phyloP scores from a whole-genome alignment of 2,888 invertebrate species.

The Alsophila aescularia region DNA sequence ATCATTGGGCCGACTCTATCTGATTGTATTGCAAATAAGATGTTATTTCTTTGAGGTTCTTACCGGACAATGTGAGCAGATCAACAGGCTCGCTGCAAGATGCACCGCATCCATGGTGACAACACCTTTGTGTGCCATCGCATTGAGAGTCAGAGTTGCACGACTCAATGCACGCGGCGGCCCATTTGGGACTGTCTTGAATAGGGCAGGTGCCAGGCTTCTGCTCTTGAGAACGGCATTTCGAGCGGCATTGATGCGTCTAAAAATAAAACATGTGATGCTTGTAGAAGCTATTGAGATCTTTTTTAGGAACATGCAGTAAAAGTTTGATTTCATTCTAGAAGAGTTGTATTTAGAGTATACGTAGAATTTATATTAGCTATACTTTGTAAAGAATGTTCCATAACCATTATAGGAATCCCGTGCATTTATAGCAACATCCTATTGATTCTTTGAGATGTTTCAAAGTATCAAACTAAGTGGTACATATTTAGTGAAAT shows the following conservation, averaged over 20 bases:
- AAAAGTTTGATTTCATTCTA: too few species aligned
- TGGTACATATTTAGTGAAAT: too few species aligned
- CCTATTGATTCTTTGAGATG: too few species aligned
- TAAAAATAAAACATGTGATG: conserved; percentile 20
- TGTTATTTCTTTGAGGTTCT: conserved; percentile 31
- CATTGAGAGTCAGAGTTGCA: conserved; percentile 88
- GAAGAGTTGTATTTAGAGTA: too few species aligned
- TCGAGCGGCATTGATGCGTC: conserved; percentile 81
- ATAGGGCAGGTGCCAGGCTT: conserved; percentile 76
- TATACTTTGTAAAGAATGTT: too few species aligned
- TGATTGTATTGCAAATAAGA: too few species aligned
- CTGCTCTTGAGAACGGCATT: conserved; percentile 79
- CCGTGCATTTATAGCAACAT: too few species aligned
- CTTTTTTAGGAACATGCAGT: background rate
- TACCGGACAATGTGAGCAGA: conserved; percentile 84
- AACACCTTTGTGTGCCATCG: conserved; percentile 88
- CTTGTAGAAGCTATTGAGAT: conserved; percentile 1
- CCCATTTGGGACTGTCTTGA: conserved; percentile 79
- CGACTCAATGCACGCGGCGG: conserved; percentile 85
- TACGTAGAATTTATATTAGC: too few species aligned
- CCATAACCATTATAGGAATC: too few species aligned
- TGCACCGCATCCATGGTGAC: conserved; percentile 87
- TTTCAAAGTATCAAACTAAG: too few species aligned
- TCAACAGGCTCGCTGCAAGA: conserved; percentile 87
- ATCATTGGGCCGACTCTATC: too few species aligned